Evolutionary conservation across 2,888 invertebrate genomes (phyloP).

Genomic region (Mesopsocus fuscifrons): DNA sequence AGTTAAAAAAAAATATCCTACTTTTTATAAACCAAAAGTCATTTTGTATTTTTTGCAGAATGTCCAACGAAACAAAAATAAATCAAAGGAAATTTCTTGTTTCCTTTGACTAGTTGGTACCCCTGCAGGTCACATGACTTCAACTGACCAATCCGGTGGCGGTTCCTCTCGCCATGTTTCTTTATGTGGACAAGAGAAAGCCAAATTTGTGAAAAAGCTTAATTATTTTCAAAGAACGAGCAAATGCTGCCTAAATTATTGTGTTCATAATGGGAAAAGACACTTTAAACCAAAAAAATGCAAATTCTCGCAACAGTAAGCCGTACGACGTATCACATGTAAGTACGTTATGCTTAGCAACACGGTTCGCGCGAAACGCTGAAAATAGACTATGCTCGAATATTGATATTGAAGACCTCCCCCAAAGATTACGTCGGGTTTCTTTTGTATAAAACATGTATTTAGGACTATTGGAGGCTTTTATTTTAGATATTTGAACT

Average conservation of each 20-base stretch:
- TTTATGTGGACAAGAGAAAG: constrained; percentile 10
- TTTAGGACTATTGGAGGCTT: too few species aligned
- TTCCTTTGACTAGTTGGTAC: too few species aligned
- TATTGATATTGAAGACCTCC: constrained; percentile 17
- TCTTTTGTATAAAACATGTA: too few species aligned
- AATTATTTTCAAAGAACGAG: background rate
- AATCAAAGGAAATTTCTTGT: too few species aligned
- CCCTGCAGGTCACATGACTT: too few species aligned
- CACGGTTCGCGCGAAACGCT: constrained; percentile 17
- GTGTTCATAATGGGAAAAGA: background rate
- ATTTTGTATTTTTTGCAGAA: background rate
- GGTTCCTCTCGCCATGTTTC: constrained; percentile 8
- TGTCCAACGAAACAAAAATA: too few species aligned
- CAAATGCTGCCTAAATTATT: background rate
- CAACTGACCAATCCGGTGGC: too few species aligned
- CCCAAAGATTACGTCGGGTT: constrained; percentile 13
- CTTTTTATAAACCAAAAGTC: background rate
- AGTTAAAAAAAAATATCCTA: too few species aligned
- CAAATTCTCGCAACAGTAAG: constrained; percentile 24
- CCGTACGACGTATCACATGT: constrained; percentile 30
- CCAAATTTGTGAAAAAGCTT: background rate
- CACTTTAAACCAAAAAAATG: constrained; percentile 20
- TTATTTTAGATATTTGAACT: too few species aligned
- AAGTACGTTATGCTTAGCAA: constrained; percentile 21
- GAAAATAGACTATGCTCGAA: constrained; percentile 17